Percentiles rank a stretch among this genome's conserved stretches.
Conservation (phyloP, 2,113 vertebrate genomes). For the Rafetus swinhoei region DNA sequence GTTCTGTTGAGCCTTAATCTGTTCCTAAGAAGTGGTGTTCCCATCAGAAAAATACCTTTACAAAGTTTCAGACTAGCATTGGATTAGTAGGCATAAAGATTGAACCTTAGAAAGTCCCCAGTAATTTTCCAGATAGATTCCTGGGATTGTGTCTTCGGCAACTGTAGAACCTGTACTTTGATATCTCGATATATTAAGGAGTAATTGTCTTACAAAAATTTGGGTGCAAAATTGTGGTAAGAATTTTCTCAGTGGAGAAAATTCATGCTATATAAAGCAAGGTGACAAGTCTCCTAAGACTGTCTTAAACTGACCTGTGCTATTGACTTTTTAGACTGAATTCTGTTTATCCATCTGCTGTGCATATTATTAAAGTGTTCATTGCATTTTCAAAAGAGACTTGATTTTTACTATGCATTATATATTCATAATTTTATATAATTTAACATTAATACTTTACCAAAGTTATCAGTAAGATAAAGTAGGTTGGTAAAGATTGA, state of each 20-base stretch:
- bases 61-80: neutral
- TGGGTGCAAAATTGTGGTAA: neutral
- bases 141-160: neutral
- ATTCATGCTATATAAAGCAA: neutral
- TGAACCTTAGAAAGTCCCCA: neutral
- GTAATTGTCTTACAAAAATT: neutral
- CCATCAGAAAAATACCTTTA: neutral
- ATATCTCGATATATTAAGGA: neutral
- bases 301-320: neutral
- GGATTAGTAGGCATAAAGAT: neutral
- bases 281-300: neutral
- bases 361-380: neutral
- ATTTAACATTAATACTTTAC: neutral
- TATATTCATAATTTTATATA: fast-evolving
- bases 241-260: neutral
- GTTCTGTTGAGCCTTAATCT: neutral
- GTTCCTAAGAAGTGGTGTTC: neutral
- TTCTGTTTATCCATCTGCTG: neutral
- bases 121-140: neutral
- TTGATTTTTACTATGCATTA: neutral
- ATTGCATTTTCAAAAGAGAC: neutral
- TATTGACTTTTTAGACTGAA: neutral
- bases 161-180: neutral
- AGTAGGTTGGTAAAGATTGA: neutral
- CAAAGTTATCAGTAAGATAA: neutral